Evolutionary conservation across 2,113 vertebrate genomes (phyloP).

Genomic region (Bombycilla garrulus): DNA sequence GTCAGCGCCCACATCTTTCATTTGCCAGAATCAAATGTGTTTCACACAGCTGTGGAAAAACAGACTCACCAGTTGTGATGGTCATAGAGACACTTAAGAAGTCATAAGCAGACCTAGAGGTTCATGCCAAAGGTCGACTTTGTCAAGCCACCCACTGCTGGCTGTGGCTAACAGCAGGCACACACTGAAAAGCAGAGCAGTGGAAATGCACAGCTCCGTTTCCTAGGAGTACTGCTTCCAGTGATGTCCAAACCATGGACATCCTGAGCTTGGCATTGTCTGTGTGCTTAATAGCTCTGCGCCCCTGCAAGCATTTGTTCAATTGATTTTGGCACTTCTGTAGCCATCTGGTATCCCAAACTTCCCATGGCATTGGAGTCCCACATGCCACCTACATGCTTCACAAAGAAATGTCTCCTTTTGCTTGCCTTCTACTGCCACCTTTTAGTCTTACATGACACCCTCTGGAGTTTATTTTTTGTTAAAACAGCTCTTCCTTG

Average conservation of each 20-base stretch:
- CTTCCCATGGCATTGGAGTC: neutral
- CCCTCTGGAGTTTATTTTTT: neutral
- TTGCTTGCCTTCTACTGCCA: neutral
- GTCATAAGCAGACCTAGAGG: neutral
- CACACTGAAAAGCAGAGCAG: neutral
- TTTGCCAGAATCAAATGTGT: neutral
- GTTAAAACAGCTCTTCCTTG: neutral
- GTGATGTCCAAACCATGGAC: neutral
- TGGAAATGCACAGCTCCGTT: rapidly evolving
- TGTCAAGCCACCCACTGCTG: neutral
- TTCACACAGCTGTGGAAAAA: neutral
- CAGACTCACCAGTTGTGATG: neutral
- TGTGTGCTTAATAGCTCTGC: neutral
- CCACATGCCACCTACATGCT: neutral
- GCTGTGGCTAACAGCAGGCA: neutral
- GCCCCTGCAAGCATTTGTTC: neutral
- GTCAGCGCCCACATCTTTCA: neutral
- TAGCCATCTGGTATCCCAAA: neutral
- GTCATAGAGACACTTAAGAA: neutral
- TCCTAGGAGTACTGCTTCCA: neutral
- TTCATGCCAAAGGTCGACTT: neutral
- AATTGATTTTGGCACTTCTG: neutral
- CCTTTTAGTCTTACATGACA: neutral
- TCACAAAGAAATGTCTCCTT: neutral
- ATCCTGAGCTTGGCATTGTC: neutral